A percentile compares a stretch with the other conserved stretches of the same genome.
phyloP scores from a whole-genome alignment of 1,140 invertebrate species.

The Cydia strobilella region DNA sequence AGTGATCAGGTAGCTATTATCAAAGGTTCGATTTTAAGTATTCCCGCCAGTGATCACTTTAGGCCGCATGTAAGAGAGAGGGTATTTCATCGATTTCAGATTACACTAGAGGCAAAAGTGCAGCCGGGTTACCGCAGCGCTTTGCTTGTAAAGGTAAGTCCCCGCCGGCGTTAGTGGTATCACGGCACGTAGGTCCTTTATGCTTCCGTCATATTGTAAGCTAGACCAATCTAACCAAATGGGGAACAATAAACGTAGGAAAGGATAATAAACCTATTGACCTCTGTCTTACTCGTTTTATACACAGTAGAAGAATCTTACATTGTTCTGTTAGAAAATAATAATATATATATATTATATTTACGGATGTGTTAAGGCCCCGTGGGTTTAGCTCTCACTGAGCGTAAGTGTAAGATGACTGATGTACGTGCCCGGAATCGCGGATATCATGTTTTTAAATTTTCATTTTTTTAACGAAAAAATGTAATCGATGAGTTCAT shows the following conservation, averaged over 20 bases:
- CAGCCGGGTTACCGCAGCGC: constrained; percentile 33
- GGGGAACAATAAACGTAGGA: constrained; percentile 12
- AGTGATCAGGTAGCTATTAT: constrained; percentile 9
- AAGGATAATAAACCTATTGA: background rate
- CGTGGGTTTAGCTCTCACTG: too few relatives aligned
- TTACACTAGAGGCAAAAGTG: constrained; percentile 35
- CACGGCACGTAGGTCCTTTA: constrained; percentile 29
- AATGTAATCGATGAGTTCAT: too few relatives aligned
- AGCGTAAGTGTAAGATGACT: too few relatives aligned
- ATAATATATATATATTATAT: too few relatives aligned
- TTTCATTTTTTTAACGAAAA: too few relatives aligned
- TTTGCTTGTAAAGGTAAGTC: constrained; percentile 20
- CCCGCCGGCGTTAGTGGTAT: background rate
- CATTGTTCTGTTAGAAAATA: background rate
- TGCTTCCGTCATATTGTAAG: constrained; percentile 6
- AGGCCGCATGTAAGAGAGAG: constrained; percentile 12
- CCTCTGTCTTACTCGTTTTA: background rate
- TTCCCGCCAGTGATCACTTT: background rate
- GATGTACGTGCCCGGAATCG: too few relatives aligned
- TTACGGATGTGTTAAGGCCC: too few relatives aligned
- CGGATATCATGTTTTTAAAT: too few relatives aligned
- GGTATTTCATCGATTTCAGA: constrained; percentile 37
- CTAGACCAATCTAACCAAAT: constrained; percentile 30
- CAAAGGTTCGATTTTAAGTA: constrained; percentile 12
- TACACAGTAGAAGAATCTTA: background rate